Evolutionary conservation across 2,797 vertebrate genomes (phyloP), one percentile per base, ranked within the genome.

Genomic region (Nannoperca australis): DNA sequence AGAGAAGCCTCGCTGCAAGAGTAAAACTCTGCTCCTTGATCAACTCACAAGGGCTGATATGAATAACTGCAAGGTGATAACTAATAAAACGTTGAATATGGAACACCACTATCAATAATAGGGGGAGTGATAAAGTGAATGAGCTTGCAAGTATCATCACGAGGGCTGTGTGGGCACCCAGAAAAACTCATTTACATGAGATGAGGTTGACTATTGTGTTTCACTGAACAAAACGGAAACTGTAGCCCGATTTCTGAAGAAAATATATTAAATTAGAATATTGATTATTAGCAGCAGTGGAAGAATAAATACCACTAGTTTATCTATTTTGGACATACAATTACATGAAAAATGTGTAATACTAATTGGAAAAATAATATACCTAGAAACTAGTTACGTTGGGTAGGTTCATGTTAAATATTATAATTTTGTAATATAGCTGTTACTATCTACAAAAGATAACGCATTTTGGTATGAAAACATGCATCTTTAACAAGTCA

Each of bases 1-100:
- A 67, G 69, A 76, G 84, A 86, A 85, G 85, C 78, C 70, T 86
- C 75, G 63, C 71, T 74, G 70, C 72, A 49, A 83, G 79, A 82
- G 67, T 66, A 85, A 89, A 92, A 85, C 79, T 86, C 79, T 77
- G 82, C 81, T 83, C 63, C 89, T 87, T 91, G 82, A 90, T 94
- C 89, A 89, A 82, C 88, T 83, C 88, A 78, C 85, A 78, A 87
- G 85, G 83, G 88, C 82, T 85, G 86, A 92, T 90, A 89, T 85
- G 89, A 91, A 91, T 88, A 91, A 91, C 83, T 82, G 76, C 77
- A 78, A 64, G 78, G 60, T 65, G 85, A 93, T 91, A 90, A 92
- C 91, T 86, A 88, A 89, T 89, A 89, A 89, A 88, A 80, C 47
- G 8, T 62, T 83, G 81, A 90, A 90, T 84, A 88, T 87, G 79